Evolutionary conservation across 2,888 invertebrate species (phyloP).

Genomic region (Sminthurides aquaticus): DNA sequence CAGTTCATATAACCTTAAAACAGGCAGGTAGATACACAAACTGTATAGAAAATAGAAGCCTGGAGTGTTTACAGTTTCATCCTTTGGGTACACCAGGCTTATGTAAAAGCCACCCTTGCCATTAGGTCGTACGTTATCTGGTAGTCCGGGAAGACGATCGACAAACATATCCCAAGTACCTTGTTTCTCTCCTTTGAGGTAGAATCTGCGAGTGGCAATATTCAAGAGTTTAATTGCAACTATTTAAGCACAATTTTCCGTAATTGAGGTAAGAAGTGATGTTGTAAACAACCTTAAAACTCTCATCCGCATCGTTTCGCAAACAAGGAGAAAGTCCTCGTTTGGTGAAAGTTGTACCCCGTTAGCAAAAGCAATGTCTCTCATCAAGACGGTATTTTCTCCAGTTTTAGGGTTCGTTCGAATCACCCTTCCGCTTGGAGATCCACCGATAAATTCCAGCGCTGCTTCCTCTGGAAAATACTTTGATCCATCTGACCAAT

Average conservation of each 20-base stretch:
- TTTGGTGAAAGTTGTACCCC: slow-evolving; percentile 74
- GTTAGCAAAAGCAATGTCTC: slow-evolving; percentile 77
- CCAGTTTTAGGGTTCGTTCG: slow-evolving; percentile 71
- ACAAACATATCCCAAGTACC: slow-evolving; percentile 73
- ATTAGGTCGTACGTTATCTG: slow-evolving; percentile 58
- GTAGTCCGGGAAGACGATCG: slow-evolving; percentile 67
- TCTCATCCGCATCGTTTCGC: slow-evolving; percentile 61
- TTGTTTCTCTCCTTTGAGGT: slow-evolving; percentile 70
- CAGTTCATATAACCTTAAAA: background rate
- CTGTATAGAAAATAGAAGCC: too few species aligned
- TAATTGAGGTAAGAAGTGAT: background rate
- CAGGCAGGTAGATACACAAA: too few species aligned
- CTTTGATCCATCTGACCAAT: slow-evolving; percentile 66
- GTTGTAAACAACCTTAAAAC: slow-evolving; percentile 54
- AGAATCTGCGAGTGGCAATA: slow-evolving; percentile 54
- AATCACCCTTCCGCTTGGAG: slow-evolving; percentile 57
- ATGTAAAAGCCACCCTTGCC: slow-evolving; percentile 63
- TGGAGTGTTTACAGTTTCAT: slow-evolving; percentile 26
- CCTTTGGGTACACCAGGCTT: slow-evolving; percentile 54
- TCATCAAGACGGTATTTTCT: slow-evolving; percentile 64
- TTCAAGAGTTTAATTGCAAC: too few species aligned
- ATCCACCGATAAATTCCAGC: slow-evolving; percentile 8
- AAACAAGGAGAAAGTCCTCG: slow-evolving; percentile 70
- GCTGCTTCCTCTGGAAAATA: slow-evolving; percentile 51
- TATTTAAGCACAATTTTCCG: background rate